Base-by-base conservation (phyloP, 2,113 vertebrate genomes). In the Porphyrio hochstetteri region DNA sequence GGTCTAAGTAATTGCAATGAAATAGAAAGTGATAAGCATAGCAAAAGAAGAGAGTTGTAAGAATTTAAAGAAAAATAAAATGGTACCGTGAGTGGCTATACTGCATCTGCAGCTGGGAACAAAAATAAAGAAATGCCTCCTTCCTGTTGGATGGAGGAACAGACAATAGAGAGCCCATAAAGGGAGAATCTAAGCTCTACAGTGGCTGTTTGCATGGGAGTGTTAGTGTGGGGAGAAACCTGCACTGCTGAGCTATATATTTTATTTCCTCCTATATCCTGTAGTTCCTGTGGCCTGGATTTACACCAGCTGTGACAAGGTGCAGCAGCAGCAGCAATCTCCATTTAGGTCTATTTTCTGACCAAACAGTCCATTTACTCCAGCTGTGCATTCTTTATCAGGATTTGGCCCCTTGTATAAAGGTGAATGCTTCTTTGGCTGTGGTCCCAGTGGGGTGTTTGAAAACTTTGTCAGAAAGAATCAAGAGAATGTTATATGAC, bases 381-480 rank as follows among this genome's bases (percentile, higher is more conserved):
- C 76, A 89, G 59, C 94, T 93, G 53, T 71, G 46, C 11, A 5
- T 67, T 81, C 77, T 90, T 95, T 57, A 59, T 86, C 68, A 92
- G 82, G 52, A 95, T 95, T 82, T 93, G 76, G 85, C 53, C 92
- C 87, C 81, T 86, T 93, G 29, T 77, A 21, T 40, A 83, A 85
- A 88, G 75, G 89, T 82, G 93, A 92, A 87, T 85, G 70, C 59
- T 87, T 75, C 80, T 88, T 89, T 95, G 78, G 74, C 88, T 93
- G 75, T 82, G 44, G 16, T 82, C 83, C 81, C 91, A 82, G 75
- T 64, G 38, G 92, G 56, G 44, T 64, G 28, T 86, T 95, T 83
- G 65, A 84, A 95, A 94, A 89, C 71, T 92, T 95, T 96, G 93
- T 94, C 94, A 95, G 78, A 90, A 93, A 57, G 68, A 88, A 94